Percentiles rank a stretch among this genome's conserved stretches.
Evolutionary conservation across 2,888 invertebrate species (phyloP).

Genomic region (Eupithecia tripunctaria): DNA sequence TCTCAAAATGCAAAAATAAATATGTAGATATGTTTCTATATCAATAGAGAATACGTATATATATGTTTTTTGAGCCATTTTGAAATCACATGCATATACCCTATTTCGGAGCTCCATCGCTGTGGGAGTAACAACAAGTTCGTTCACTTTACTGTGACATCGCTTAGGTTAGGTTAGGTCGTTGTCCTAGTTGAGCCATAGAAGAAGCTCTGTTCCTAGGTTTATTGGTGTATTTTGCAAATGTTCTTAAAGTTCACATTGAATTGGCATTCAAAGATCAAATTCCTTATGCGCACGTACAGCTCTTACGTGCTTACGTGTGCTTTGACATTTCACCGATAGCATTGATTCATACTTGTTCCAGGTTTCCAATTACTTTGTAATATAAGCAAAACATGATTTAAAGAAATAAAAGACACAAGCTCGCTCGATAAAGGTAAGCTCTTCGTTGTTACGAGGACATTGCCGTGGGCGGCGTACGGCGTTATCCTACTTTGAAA

Average conservation of each 20-base stretch:
- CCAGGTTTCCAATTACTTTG: neutral
- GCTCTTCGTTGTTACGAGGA: neutral
- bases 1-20: too few species aligned
- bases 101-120: conserved; percentile 7
- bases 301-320: neutral
- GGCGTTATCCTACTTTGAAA: neutral
- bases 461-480: neutral
- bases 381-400: neutral
- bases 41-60: too few species aligned
- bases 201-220: neutral
- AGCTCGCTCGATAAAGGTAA: neutral
- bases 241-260: neutral
- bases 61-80: too few species aligned
- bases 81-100: too few species aligned
- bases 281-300: neutral
- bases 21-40: too few species aligned
- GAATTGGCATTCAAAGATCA: neutral
- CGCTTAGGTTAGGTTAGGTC: conserved; percentile 6
- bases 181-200: neutral
- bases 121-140: conserved; percentile 9
- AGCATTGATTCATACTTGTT: neutral
- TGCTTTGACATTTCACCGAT: neutral
- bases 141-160: conserved; percentile 8
- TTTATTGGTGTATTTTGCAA: neutral
- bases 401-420: neutral